Evolutionary conservation across 2,888 invertebrate species (phyloP).

Genomic region (Lasioglossum marginatum): DNA sequence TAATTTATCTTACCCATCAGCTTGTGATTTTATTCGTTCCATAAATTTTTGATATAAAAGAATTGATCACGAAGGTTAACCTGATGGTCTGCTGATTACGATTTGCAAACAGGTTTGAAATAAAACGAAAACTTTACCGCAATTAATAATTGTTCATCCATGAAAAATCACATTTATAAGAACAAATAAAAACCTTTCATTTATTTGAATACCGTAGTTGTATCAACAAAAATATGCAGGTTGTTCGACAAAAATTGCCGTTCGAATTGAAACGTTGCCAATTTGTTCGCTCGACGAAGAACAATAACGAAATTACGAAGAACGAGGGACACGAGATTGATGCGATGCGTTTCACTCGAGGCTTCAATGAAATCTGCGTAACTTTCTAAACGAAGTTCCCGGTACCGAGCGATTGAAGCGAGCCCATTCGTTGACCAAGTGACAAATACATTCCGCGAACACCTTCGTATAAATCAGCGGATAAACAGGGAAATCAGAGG

Average conservation of each 20-base stretch:
- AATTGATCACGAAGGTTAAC: too few species aligned
- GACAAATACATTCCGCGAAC: slow-evolving; percentile 37
- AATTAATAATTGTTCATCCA: too few species aligned
- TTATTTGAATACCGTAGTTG: too few species aligned
- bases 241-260: not conserved
- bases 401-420: slow-evolving; percentile 18
- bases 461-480: not conserved
- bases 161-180: too few species aligned
- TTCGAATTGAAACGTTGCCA: not conserved
- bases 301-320: not conserved
- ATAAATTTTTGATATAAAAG: too few species aligned
- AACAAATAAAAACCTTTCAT: too few species aligned
- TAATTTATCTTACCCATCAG: too few species aligned
- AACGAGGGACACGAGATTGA: not conserved
- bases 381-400: slow-evolving; percentile 37
- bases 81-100: too few species aligned
- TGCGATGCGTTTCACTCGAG: not conserved
- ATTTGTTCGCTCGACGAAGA: not conserved
- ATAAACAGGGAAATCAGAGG: slow-evolving; percentile 8
- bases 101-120: too few species aligned
- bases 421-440: slow-evolving; percentile 1
- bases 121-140: too few species aligned
- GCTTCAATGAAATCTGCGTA: slow-evolving; percentile 18
- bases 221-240: too few species aligned
- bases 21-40: too few species aligned